Evolutionary conservation across 1,140 invertebrate species (phyloP).

Genomic region (Danaus melanippus): DNA sequence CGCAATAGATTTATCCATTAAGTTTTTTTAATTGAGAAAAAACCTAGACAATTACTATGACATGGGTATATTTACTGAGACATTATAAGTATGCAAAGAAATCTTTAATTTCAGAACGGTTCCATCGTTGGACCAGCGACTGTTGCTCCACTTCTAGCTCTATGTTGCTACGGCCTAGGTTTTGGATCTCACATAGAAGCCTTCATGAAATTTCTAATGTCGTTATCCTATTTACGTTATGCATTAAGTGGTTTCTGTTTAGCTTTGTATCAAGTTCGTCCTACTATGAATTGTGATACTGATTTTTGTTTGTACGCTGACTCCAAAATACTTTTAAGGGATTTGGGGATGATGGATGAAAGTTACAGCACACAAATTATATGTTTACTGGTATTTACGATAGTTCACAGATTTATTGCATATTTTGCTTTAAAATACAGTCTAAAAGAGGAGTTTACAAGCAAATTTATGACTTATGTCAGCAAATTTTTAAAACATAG

Average conservation of each 20-base stretch:
- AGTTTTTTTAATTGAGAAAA: no score
- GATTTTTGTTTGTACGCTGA: slow-evolving; percentile 74
- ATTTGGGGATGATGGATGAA: slow-evolving; percentile 62
- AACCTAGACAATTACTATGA: no score
- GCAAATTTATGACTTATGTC: slow-evolving; percentile 62
- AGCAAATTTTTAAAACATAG: slow-evolving; percentile 65
- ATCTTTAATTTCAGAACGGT: slow-evolving; percentile 72
- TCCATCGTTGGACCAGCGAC: slow-evolving; percentile 74
- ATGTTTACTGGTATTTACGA: slow-evolving; percentile 56
- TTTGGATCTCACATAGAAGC: slow-evolving; percentile 74
- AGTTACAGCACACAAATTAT: slow-evolving; percentile 54
- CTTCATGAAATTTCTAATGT: slow-evolving; percentile 73
- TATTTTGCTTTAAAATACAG: slow-evolving; percentile 63
- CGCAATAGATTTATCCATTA: no score
- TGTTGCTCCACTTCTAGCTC: slow-evolving; percentile 73
- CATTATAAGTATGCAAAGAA: background rate
- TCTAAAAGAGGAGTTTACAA: slow-evolving; percentile 63
- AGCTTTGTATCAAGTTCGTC: slow-evolving; percentile 53
- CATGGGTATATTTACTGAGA: no score
- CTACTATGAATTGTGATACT: slow-evolving; percentile 48
- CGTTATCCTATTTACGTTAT: slow-evolving; percentile 74
- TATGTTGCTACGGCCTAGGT: slow-evolving; percentile 77
- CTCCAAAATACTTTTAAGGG: slow-evolving; percentile 68
- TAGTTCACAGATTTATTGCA: slow-evolving; percentile 57
- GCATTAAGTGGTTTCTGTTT: slow-evolving; percentile 69